A percentile compares a stretch with the other conserved stretches of the same genome.
phyloP scores from a whole-genome alignment of 2,113 vertebrate genomes.

The Argyrosomus japonicus region DNA sequence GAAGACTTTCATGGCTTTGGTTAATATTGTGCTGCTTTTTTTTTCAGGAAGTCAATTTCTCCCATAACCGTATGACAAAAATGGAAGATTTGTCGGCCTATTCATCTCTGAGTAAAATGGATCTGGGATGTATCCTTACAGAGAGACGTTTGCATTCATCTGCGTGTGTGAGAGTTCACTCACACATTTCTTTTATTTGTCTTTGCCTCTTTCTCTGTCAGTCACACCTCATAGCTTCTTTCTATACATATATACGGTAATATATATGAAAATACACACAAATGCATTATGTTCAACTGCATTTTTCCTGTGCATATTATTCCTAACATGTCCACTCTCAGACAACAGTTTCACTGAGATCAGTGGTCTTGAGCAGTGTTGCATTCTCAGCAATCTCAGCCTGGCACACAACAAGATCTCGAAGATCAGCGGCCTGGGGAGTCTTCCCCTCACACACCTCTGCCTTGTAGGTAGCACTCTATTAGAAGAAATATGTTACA shows the following conservation, averaged over 20 bases:
- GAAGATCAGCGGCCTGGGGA: conserved; percentile 79
- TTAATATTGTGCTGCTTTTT: conserved; percentile 20
- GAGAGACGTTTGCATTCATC: conserved; percentile 13
- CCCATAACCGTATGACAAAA: conserved; percentile 87
- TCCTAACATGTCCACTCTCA: conserved; percentile 78
- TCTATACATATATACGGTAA: not conserved
- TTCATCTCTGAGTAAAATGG: conserved; percentile 84
- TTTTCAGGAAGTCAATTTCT: conserved; percentile 91
- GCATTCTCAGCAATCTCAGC: conserved; percentile 86
- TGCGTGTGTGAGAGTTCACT: not conserved
- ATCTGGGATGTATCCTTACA: conserved; percentile 95
- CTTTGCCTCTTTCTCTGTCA: not conserved
- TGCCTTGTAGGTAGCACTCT: conserved; percentile 84
- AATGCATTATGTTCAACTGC: not conserved
- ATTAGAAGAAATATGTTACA: not conserved
- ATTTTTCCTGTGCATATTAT: conserved; percentile 42
- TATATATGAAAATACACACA: not conserved
- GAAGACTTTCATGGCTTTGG: conserved; percentile 17
- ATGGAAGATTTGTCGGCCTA: conserved; percentile 90
- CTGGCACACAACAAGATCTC: conserved; percentile 89
- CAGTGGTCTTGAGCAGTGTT: conserved; percentile 87
- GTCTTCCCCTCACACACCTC: conserved; percentile 87
- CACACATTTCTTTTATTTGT: not conserved
- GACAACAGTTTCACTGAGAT: conserved; percentile 90
- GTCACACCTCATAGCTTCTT: not conserved